A percentile compares a stretch with the other conserved stretches of the same genome.
phyloP scores from a whole-genome alignment of 2,797 vertebrate genomes.

The Acrocephalus scirpaceus region DNA sequence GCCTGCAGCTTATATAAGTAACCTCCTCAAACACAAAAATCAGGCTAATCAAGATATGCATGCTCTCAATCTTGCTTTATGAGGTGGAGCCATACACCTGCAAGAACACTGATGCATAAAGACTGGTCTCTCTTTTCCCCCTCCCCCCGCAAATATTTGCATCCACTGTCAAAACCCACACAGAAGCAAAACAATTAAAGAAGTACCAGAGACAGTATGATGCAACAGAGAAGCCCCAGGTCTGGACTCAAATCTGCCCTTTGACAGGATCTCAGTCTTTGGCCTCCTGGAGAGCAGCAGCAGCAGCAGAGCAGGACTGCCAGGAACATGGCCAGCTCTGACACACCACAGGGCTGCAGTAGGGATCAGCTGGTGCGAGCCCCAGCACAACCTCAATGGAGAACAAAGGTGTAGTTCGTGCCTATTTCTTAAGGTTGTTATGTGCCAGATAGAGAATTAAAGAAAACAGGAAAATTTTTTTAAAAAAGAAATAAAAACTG shows the following conservation, averaged over 20 bases:
- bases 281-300: neutral
- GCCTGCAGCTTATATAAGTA: neutral
- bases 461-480: neutral
- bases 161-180: neutral
- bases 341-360: neutral
- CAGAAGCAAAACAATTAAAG: neutral
- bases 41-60: constrained; percentile 3
- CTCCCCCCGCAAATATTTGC: neutral
- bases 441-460: neutral
- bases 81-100: neutral
- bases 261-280: neutral
- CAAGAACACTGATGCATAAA: neutral
- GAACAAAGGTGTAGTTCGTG: neutral
- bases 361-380: neutral
- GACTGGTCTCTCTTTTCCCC: neutral
- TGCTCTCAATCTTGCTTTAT: neutral
- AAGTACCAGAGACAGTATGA: neutral
- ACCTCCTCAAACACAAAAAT: constrained; percentile 23
- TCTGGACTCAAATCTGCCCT: neutral
- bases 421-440: neutral
- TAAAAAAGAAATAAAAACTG: accelerated
- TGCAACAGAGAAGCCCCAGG: neutral
- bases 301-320: neutral
- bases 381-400: neutral
- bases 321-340: neutral